Evolutionary conservation across 2,113 vertebrate species (phyloP).

Genomic region (Pseudorasbora parva): DNA sequence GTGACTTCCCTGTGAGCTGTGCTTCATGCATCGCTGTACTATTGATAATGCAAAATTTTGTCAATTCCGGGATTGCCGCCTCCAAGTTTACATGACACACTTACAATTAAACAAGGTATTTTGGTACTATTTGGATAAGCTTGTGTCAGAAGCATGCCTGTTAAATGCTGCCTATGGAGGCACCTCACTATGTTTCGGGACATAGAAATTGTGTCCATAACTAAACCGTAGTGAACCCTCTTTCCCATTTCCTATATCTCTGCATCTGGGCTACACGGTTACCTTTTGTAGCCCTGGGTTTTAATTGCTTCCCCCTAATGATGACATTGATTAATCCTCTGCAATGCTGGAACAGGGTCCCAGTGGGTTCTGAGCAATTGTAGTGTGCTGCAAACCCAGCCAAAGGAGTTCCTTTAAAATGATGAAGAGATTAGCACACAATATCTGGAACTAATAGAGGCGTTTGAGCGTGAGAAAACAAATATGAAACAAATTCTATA

Average conservation of each 20-base stretch:
- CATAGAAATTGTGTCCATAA: conserved; percentile 2
- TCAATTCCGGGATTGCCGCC: background rate
- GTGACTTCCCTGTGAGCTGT: background rate
- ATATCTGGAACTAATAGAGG: conserved; percentile 33
- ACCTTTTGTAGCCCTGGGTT: conserved; percentile 41
- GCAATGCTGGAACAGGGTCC: conserved; percentile 46
- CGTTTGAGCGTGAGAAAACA: conserved; percentile 3
- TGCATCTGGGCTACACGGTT: conserved; percentile 29
- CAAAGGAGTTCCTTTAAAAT: conserved; percentile 36
- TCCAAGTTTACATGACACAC: background rate
- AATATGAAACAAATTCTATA: conserved; percentile 2
- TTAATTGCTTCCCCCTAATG: conserved; percentile 56
- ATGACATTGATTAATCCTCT: conserved; percentile 58
- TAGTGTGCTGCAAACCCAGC: conserved; percentile 15
- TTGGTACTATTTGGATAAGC: background rate
- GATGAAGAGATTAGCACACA: conserved; percentile 43
- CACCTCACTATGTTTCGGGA: background rate
- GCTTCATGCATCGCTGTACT: background rate
- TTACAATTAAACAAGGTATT: background rate
- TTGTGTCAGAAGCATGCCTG: background rate
- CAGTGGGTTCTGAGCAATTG: conserved; percentile 40
- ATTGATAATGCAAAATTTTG: too few relatives aligned
- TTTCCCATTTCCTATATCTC: conserved; percentile 3
- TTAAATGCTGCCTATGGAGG: background rate
- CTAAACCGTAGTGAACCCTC: background rate